Conservation (phyloP, 2,797 vertebrate species). For the Helicolenus hilgendorfi region DNA sequence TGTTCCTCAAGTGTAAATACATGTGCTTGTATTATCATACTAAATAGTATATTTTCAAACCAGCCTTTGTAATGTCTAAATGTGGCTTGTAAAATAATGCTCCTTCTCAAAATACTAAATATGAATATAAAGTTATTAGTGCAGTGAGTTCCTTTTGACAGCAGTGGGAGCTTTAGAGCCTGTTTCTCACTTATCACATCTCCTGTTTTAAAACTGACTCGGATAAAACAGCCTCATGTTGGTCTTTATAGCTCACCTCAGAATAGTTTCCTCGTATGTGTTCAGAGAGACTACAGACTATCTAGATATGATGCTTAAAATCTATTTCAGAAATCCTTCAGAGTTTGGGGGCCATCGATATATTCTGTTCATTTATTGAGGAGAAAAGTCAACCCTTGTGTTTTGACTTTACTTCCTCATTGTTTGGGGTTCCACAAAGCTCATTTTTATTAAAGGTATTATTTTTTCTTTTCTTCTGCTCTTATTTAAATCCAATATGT, state of each 20-base stretch:
- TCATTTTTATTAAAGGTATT: not conserved
- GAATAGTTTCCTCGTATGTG: not conserved
- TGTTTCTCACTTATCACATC: slow-evolving; percentile 16
- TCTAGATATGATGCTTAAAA: slow-evolving; percentile 37
- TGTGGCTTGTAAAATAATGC: slow-evolving; percentile 22
- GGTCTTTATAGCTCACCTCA: not conserved
- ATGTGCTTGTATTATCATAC: not conserved
- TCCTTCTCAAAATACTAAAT: not conserved
- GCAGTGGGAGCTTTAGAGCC: slow-evolving; percentile 87
- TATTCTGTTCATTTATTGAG: not conserved
- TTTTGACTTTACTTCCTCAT: not conserved
- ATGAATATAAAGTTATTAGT: slow-evolving; percentile 49
- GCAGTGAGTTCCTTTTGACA: slow-evolving; percentile 82
- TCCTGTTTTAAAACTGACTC: slow-evolving; percentile 32
- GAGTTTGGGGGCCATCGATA: not conserved
- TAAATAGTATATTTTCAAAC: slow-evolving; percentile 20
- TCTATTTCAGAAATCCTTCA: slow-evolving; percentile 84
- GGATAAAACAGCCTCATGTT: not conserved
- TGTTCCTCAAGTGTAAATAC: slow-evolving; percentile 1
- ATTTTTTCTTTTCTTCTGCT: not conserved
- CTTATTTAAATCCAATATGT: not conserved
- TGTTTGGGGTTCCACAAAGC: not conserved
- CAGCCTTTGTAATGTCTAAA: slow-evolving; percentile 11
- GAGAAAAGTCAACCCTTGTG: slow-evolving; percentile 8
- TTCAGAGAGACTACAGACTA: not conserved